A percentile compares a stretch with the other conserved stretches of the same genome.
phyloP scores from a whole-genome alignment of 2,797 vertebrate species.

The Cossypha polioptera region DNA sequence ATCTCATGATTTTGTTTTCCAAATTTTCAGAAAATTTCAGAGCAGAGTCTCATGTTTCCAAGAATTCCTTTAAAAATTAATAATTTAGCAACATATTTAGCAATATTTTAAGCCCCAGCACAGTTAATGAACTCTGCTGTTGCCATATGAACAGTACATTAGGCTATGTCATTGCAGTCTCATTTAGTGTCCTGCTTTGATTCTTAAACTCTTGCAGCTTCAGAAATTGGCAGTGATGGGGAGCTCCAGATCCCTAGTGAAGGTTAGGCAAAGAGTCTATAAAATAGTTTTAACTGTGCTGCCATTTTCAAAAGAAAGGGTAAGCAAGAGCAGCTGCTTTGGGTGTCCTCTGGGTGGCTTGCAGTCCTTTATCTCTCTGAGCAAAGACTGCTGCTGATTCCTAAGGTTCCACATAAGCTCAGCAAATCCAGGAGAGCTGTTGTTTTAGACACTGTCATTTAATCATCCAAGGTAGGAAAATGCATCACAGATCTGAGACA shows the following conservation, averaged over 20 bases:
- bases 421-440: conserved; percentile 8
- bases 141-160: neutral
- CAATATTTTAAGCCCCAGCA: neutral
- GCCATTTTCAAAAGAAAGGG: conserved; percentile 81
- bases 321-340: conserved; percentile 85
- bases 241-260: neutral
- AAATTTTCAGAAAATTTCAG: neutral
- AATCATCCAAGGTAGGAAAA: neutral
- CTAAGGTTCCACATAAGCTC: neutral
- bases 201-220: neutral
- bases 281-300: conserved; percentile 70
- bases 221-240: neutral
- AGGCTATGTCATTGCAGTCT: neutral
- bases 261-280: neutral
- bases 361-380: neutral
- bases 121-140: neutral
- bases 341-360: conserved; percentile 62
- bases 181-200: conserved; percentile 5
- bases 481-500: neutral
- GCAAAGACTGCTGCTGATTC: conserved; percentile 5
- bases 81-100: neutral
- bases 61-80: neutral
- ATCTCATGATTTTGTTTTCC: neutral
- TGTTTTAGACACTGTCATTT: conserved; percentile 27
- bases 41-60: neutral